Evolutionary conservation across 1,140 invertebrate genomes (phyloP).

Genomic region (Drosophila quadrilineata): DNA sequence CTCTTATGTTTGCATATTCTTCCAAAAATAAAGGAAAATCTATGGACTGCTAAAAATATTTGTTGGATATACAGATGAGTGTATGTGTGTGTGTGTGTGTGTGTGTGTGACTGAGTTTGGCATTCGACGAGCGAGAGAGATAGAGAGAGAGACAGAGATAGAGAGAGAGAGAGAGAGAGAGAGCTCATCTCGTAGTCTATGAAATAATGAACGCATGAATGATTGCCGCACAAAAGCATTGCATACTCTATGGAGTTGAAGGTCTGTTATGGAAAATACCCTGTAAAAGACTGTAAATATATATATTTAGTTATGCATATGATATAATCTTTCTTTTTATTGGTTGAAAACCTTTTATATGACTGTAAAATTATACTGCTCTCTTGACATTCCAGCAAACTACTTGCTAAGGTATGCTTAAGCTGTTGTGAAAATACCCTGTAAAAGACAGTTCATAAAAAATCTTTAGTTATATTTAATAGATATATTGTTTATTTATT

Average conservation of each 20-base stretch:
- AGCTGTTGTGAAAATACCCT: too few relatives aligned
- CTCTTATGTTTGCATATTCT: conserved; percentile 59
- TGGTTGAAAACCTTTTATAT: too few relatives aligned
- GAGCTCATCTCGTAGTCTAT: conserved; percentile 61
- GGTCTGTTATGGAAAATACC: conserved; percentile 43
- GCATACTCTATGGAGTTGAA: conserved; percentile 48
- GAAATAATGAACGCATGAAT: conserved; percentile 80
- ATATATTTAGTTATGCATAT: background rate
- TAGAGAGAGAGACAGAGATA: too few relatives aligned
- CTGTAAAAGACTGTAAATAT: background rate
- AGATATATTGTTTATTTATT: too few relatives aligned
- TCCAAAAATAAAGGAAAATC: conserved; percentile 30
- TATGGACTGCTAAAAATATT: conserved; percentile 39
- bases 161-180: too few relatives aligned
- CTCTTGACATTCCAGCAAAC: too few relatives aligned
- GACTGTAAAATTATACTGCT: too few relatives aligned
- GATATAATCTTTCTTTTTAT: too few relatives aligned
- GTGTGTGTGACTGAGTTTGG: conserved; percentile 28
- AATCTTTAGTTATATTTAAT: too few relatives aligned
- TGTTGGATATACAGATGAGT: background rate
- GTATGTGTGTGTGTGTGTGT: conserved; percentile 19
- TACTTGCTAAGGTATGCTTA: too few relatives aligned
- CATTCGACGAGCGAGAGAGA: conserved; percentile 39
- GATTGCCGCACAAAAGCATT: conserved; percentile 47
- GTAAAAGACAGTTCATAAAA: too few relatives aligned